A percentile compares a stretch with the other conserved stretches of the same genome.
Evolutionary conservation across 2,888 invertebrate species (phyloP).

Genomic region (Lochmaea capreae): DNA sequence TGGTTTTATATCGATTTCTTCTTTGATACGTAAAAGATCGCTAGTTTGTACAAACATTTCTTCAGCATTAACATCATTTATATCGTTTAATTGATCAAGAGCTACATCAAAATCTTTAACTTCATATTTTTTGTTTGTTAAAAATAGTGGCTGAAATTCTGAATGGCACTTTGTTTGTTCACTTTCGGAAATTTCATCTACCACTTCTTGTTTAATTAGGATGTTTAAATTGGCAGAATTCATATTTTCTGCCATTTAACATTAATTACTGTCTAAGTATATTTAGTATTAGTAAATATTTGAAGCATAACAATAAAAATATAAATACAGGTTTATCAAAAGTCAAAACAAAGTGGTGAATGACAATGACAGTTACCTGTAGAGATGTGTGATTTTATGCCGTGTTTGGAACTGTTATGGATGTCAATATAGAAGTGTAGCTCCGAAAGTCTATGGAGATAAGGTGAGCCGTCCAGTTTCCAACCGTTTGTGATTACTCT

Average conservation of each 20-base stretch:
- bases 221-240: background rate
- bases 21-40: background rate
- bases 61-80: background rate
- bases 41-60: background rate
- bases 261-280: too few relatives aligned
- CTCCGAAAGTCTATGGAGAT: too few relatives aligned
- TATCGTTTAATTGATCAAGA: background rate
- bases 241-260: background rate
- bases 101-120: background rate
- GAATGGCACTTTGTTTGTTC: background rate
- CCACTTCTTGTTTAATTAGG: background rate
- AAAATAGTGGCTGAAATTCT: background rate
- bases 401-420: too few relatives aligned
- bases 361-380: too few relatives aligned
- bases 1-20: background rate
- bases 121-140: background rate
- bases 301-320: background rate
- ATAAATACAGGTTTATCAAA: background rate
- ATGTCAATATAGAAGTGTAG: too few relatives aligned
- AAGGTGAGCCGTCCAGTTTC: too few relatives aligned
- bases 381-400: too few relatives aligned
- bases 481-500: too few relatives aligned
- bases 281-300: background rate
- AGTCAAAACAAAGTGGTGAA: background rate
- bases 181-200: background rate